A percentile compares a stretch with the other conserved stretches of the same genome.
phyloP scores from a whole-genome alignment of 2,888 invertebrate species.

The Chirona hameri region DNA sequence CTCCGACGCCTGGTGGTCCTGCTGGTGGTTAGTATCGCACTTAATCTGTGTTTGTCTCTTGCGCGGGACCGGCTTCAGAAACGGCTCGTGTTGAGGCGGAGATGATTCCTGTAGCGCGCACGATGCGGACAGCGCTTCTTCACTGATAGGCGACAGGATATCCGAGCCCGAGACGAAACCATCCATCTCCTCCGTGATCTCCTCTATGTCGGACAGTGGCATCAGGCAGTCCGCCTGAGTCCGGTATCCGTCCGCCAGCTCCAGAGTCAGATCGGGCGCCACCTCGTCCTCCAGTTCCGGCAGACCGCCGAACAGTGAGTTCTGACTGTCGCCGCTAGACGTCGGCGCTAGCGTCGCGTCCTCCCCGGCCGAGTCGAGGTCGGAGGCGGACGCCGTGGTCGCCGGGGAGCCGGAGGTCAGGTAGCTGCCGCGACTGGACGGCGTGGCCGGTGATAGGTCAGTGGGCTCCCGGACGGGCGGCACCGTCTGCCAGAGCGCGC shows the following conservation, averaged over 20 bases:
- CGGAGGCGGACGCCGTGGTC: not conserved
- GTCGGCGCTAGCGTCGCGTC: not conserved
- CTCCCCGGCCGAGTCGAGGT: not conserved
- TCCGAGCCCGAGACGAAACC: conserved; percentile 2
- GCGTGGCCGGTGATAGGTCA: not conserved
- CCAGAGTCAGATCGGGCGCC: not conserved
- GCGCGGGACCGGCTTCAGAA: not conserved
- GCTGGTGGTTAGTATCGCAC: not conserved
- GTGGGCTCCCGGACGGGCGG: not conserved
- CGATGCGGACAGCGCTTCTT: not conserved
- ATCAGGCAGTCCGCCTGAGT: not conserved
- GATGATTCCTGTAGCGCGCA: not conserved
- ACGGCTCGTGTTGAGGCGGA: not conserved
- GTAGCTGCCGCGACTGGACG: not conserved
- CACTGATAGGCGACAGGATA: not conserved
- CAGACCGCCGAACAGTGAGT: not conserved
- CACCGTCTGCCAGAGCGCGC: not conserved
- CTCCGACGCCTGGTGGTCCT: not conserved
- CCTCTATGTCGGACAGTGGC: conserved; percentile 14
- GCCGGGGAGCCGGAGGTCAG: not conserved
- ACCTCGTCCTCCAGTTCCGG: conserved; percentile 3
- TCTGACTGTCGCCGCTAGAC: conserved; percentile 9
- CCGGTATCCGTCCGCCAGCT: not conserved
- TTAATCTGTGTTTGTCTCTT: not conserved
- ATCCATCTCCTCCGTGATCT: conserved; percentile 9